A percentile compares a stretch with the other conserved stretches of the same genome.
Evolutionary conservation across 2,888 invertebrate species (phyloP).

Genomic region (Athalia rosae): DNA sequence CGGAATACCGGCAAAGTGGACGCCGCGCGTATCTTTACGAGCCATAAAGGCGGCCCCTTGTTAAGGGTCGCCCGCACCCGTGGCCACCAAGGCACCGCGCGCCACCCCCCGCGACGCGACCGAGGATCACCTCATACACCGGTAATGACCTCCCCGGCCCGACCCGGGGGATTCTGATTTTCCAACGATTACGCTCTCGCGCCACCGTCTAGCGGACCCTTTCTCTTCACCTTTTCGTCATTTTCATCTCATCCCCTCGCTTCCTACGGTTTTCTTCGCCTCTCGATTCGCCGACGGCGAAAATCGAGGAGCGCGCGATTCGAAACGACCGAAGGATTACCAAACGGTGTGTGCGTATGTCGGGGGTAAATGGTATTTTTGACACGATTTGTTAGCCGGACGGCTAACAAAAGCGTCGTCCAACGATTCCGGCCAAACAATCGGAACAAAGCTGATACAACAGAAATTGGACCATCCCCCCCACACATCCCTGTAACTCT

Average conservation of each 20-base stretch:
- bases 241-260: neutral
- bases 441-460: constrained; percentile 19
- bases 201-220: neutral
- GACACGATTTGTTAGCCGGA: constrained; percentile 5
- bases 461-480: neutral
- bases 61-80: constrained; percentile 69
- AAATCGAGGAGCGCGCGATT: too few relatives aligned
- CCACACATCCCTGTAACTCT: neutral
- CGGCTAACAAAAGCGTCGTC: constrained; percentile 13
- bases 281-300: too few relatives aligned
- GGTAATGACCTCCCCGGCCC: constrained; percentile 34
- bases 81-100: constrained; percentile 72
- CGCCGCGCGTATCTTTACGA: constrained; percentile 72
- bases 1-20: constrained; percentile 65
- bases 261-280: too few relatives aligned
- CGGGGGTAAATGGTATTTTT: constrained; percentile 8
- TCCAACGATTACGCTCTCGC: constrained; percentile 39
- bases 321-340: neutral
- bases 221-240: neutral
- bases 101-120: constrained; percentile 49
- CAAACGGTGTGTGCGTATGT: too few relatives aligned
- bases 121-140: constrained; percentile 35
- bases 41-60: constrained; percentile 72
- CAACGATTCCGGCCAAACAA: constrained; percentile 8
- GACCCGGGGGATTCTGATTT: constrained; percentile 38